These are phyloP conservation scores for Hydractinia echinata DNA, from an alignment of 30 jellyfish, hydroid and myxozoan species.

Conservation along the genomic window DNA sequence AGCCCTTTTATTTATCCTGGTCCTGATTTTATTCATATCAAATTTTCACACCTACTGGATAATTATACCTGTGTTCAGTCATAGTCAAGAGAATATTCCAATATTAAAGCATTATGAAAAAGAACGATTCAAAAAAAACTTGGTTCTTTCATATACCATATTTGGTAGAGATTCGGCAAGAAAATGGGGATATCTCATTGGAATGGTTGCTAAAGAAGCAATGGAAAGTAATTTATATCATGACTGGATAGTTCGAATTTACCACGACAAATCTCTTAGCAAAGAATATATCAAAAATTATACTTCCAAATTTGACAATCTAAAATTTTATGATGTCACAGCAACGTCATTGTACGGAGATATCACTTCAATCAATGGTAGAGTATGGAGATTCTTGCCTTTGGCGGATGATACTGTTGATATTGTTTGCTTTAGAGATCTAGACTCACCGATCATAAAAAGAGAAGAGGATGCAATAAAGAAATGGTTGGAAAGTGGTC, in stretches of 20 bases:
- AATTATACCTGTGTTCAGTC: too few species aligned
- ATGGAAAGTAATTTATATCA: neutral
- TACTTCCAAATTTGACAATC: neutral
- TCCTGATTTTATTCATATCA: too few species aligned
- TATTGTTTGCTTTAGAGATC: conserved; percentile 10
- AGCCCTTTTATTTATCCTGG: too few species aligned
- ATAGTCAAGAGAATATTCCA: too few species aligned
- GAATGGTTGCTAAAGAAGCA: neutral
- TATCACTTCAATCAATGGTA: neutral
- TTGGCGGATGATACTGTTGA: conserved; percentile 4
- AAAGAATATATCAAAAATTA: too few species aligned
- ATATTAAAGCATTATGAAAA: too few species aligned
- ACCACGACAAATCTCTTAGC: neutral
- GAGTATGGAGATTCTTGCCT: conserved; percentile 15
- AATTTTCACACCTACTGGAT: too few species aligned
- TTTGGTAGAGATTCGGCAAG: neutral
- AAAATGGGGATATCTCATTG: conserved; percentile 5
- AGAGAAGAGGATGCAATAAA: conserved; percentile 14
- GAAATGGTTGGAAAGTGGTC: neutral
- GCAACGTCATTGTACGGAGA: neutral
- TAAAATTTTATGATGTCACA: neutral
- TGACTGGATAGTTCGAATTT: neutral
- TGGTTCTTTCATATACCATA: neutral
- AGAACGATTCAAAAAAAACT: neutral
- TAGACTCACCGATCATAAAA: conserved; percentile 12